Conservation (phyloP, 2,113 vertebrate species). For the Pardalotus punctatus region DNA sequence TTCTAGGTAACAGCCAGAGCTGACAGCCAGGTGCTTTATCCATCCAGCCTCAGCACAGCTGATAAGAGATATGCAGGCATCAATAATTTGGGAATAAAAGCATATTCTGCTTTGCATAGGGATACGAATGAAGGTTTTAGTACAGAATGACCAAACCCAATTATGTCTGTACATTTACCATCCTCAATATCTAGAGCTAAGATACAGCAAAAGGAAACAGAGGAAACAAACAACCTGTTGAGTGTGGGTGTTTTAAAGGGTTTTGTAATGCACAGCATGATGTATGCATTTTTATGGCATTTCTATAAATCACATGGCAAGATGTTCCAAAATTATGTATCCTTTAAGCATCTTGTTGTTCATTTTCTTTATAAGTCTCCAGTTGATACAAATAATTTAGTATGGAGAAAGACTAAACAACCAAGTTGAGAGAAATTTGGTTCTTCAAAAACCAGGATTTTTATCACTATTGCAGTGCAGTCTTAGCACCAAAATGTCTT, state of each 20-base stretch:
- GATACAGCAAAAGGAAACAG: background rate
- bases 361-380: background rate
- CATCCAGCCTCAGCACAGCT: background rate
- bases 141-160: background rate
- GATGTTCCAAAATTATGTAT: background rate
- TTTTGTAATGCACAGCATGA: background rate
- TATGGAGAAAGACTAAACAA: background rate
- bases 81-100: background rate
- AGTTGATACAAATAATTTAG: background rate
- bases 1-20: background rate
- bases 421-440: background rate
- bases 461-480: background rate
- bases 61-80: background rate
- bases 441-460: background rate
- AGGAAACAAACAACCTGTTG: background rate
- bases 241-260: constrained; percentile 29
- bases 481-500: background rate
- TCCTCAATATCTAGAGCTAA: background rate
- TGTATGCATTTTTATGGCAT: background rate
- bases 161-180: background rate
- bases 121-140: background rate
- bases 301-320: background rate
- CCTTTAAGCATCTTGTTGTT: background rate
- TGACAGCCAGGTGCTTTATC: background rate
- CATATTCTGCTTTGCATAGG: background rate